Percentiles rank a stretch among this genome's conserved stretches.
Evolutionary conservation across 1,140 invertebrate species (phyloP).

Genomic region (Mylabris phalerata): DNA sequence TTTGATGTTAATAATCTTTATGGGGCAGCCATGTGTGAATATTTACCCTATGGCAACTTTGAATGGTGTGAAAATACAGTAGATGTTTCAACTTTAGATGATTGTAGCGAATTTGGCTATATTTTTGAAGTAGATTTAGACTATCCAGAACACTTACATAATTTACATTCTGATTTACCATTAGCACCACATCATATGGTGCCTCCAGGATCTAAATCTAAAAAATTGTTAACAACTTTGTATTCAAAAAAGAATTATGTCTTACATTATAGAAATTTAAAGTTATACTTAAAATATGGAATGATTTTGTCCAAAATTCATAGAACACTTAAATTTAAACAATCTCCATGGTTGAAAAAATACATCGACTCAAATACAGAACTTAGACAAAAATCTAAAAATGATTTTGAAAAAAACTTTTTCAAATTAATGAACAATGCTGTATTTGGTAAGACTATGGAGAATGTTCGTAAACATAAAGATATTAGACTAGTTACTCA

Average conservation of each 20-base stretch:
- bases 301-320: conserved; percentile 32
- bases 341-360: conserved; percentile 35
- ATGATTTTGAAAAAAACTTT: conserved; percentile 43
- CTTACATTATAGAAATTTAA: conserved; percentile 29
- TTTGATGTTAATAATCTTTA: conserved; percentile 51
- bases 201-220: conserved; percentile 10
- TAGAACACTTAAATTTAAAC: conserved; percentile 39
- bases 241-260: conserved; percentile 37
- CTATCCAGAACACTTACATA: conserved; percentile 35
- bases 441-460: conserved; percentile 36
- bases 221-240: conserved; percentile 42
- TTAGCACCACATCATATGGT: conserved; percentile 36
- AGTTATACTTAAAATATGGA: conserved; percentile 18
- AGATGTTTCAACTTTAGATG: conserved; percentile 28
- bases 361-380: conserved; percentile 32
- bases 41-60: conserved; percentile 42
- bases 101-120: conserved; percentile 42
- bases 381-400: conserved; percentile 22
- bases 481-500: neutral
- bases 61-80: conserved; percentile 32
- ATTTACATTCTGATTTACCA: conserved; percentile 14
- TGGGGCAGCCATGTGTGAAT: conserved; percentile 44
- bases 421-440: conserved; percentile 45
- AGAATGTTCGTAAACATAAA: too few species aligned
- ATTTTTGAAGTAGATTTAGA: conserved; percentile 46